Base-by-base conservation (phyloP, 2,888 invertebrate species). In the Xestia ashworthii region DNA sequence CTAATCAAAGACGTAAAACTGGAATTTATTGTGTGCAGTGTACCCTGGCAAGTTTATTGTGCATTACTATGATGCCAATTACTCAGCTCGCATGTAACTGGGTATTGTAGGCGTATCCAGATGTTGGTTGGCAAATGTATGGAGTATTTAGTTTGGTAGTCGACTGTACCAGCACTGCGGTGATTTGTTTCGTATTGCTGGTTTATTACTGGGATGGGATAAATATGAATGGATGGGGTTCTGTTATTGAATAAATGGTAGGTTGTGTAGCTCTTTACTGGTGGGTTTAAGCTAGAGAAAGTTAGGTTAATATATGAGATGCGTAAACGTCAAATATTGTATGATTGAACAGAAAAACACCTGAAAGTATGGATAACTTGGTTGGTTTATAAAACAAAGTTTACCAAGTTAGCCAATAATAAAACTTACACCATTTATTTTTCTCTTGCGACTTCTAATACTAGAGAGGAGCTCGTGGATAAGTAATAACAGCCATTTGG, bases 1-100 rank as follows among this genome's bases (percentile, higher is more conserved):
- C 95, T 95, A 96, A 96, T 96, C 96, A 96, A 95, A 96, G 94
- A 94, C 93, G 93, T 95, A 95, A 95, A 95, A 95, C 94, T 93
- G 92, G 92, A 95, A 95, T 96, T 96, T 96, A 96, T 95, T 95
- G 95, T 95, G 94, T 93, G 94, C 94, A 94, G 90, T 95, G 94
- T 94, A 91, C 94, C 95, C 91, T 95, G 90, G 92, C 91, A 92
- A 94, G 95, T 96, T 95, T 95, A 96, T 96, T 95, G 96, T 95
- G 93, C 93, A 92, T 92, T 92, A 93, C 93, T 94, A 92, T 94
- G 95, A 95, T 94, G 93, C 93, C 95, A 96, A 96, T 96, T 96
- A 96, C 95, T 96, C 95, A 95, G 90, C 92, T 93, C 92, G 86
- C 89, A 91, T 93, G 93, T 93, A 93, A 93, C 91, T 91, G 88